Base-by-base conservation (phyloP, 2,797 vertebrate genomes). In the Anniella stebbinsi region DNA sequence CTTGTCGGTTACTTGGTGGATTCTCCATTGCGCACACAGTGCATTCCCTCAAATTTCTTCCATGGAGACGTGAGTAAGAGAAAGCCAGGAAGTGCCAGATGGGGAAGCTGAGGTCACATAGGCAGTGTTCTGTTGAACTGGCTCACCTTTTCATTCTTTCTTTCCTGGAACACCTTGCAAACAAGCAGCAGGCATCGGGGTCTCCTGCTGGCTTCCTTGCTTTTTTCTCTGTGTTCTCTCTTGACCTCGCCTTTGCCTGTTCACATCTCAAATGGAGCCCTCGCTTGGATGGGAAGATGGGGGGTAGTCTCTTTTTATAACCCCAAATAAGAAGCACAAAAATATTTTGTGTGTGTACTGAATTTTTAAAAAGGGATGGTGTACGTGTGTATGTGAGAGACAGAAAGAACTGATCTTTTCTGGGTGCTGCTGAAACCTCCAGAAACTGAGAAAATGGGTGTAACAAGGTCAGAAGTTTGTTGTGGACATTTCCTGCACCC, bases 261-360 rank as follows among this genome's bases (percentile, higher is more conserved):
- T 57, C 21, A 12, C n/a, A 9, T 28, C 48, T 76, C 51, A 11
- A 4, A 2, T 30, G 0, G 18, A 85, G 73, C 3, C 0, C 33
- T 9, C 25, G 45, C 81, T 94, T 94, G 94, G 94, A 95, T 90
- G 86, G 89, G 0, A 2, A 84, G 83, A 30, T 90, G 92, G 94
- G 94, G 51, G 7, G 51, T 1, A 11, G 54, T 33, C 30, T 45
- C 86, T 0, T 66, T 90, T 94, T 95, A 81, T 95, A 70, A 0
- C 86, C 89, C 87, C 78, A 95, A 95, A 95, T 96, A 94, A 94
- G 93, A 95, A 96, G 95, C 93, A 94, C 93, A 93, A 90, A 0
- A 57, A 57, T 57, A 57, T 57, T 57, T n/a, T 57, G 66, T 67
- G 66, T 30, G 28, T 67, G 66, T 67, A 57, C 54, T 57, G 54